These are phyloP conservation scores for Poecilia latipinna DNA, from an alignment of 2,113 vertebrate genomes.

Conservation along the genomic window DNA sequence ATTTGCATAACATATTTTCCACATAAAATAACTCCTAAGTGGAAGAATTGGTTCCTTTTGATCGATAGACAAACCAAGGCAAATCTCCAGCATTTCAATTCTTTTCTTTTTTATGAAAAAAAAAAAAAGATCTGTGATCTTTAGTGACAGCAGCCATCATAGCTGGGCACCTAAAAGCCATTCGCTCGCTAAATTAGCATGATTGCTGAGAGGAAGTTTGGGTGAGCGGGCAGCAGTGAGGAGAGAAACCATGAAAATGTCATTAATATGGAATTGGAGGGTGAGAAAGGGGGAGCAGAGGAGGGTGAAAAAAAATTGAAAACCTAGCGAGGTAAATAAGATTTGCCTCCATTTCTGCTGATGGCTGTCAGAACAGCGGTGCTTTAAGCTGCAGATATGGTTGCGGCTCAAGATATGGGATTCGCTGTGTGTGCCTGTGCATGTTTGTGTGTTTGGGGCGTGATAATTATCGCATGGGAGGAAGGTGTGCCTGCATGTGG, in stretches of 20 bases:
- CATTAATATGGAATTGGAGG: constrained; percentile 44
- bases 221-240: constrained; percentile 33
- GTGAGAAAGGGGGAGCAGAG: no score
- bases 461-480: constrained; percentile 63
- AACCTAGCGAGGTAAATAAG: constrained; percentile 70
- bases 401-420: constrained; percentile 55
- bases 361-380: constrained; percentile 73
- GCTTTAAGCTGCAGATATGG: constrained; percentile 59
- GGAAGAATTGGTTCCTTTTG: background rate
- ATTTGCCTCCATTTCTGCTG: constrained; percentile 73
- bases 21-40: background rate
- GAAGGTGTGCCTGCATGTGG: constrained; percentile 18
- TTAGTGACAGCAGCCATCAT: constrained; percentile 10
- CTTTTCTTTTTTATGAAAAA: background rate
- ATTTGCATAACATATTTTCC: background rate
- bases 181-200: constrained; percentile 30
- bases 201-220: constrained; percentile 40
- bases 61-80: constrained; percentile 19
- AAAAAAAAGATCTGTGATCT: constrained; percentile 18
- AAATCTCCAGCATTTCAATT: constrained; percentile 13
- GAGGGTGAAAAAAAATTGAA: constrained; percentile 28
- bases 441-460: constrained; percentile 27
- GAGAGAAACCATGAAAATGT: constrained; percentile 48
- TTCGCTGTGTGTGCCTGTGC: constrained; percentile 37
- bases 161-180: constrained; percentile 11